Evolutionary conservation across 2,113 vertebrate genomes (phyloP), one percentile per base, ranked within the genome.

Genomic region (Merops nubicus): DNA sequence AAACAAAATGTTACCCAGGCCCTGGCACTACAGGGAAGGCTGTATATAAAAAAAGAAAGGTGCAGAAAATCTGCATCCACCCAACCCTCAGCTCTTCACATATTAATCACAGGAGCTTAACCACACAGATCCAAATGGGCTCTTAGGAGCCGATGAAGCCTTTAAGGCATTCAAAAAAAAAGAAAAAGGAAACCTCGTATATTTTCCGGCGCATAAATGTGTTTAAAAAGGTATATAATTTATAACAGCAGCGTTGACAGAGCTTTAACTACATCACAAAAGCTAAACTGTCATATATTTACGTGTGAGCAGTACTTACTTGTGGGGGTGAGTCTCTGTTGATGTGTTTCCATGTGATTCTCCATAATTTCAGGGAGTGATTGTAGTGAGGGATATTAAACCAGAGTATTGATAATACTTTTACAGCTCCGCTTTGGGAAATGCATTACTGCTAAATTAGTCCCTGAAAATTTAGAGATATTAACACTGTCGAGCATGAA

Each of bases 211-310:
- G 42, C 96, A 80, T 89, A 93, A 96, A 84, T 79, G 82, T 91
- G 94, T 96, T 96, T 92, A 80, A 96, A 97, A 97, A 95, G 85
- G 74, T 93, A 77, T 92, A 60, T 96, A 93, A 97, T 98, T 97
- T 97, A 96, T 95, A 94, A 94, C 13, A 43, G 93, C 84, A 33
- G 34, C 64, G 36, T 91, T 85, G 89, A 82, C 95, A 57, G 96
- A 94, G 83, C 92, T 95, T 90, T 45, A 91, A 72, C 90, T 87
- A 47, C 94, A 69, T 50, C 84, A 70, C 56, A 43, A 57, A 85
- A 67, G 78, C 89, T 75, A 72, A 94, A 33, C 76, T 50, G 28
- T 91, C 77, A 91, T 92, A 43, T 96, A 90, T 96, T 96, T 93
- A 92, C 93, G 67, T 86, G 87, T 36, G 91, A 96, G 89, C 68